Evolutionary conservation across 2,113 vertebrate genomes (phyloP).

Genomic region (Oxyruncus cristatus): DNA sequence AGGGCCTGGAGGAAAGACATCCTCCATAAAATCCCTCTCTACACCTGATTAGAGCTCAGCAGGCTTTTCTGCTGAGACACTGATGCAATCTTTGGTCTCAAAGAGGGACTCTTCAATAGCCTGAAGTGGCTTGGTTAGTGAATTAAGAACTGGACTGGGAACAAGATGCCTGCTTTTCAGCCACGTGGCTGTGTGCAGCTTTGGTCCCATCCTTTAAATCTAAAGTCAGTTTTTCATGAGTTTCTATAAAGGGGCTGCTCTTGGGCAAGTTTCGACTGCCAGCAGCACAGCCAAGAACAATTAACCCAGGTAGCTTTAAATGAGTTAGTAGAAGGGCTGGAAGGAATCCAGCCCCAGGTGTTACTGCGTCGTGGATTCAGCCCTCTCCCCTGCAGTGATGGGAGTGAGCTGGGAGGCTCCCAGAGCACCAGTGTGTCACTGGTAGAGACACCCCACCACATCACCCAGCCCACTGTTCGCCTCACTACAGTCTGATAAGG

Average conservation of each 20-base stretch:
- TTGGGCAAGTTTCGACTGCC: neutral
- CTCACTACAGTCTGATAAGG: neutral
- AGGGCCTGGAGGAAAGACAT: neutral
- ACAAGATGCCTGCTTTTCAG: neutral
- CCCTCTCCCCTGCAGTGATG: accelerated
- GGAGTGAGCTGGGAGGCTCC: neutral
- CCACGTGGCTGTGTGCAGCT: neutral
- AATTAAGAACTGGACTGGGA: neutral
- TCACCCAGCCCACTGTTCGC: accelerated
- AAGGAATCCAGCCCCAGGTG: neutral
- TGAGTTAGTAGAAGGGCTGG: neutral
- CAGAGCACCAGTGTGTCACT: neutral
- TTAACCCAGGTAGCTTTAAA: neutral
- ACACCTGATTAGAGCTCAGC: neutral
- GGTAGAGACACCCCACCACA: neutral
- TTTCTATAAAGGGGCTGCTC: neutral
- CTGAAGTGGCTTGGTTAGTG: neutral
- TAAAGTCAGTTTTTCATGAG: neutral
- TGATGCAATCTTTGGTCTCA: neutral
- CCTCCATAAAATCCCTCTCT: neutral
- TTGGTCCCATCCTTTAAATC: neutral
- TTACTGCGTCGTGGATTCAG: neutral
- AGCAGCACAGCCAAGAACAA: neutral
- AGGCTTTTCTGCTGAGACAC: neutral
- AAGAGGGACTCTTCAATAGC: neutral